phyloP scores from a whole-genome alignment of 2,797 vertebrate species.

The Amniataba percoides region DNA sequence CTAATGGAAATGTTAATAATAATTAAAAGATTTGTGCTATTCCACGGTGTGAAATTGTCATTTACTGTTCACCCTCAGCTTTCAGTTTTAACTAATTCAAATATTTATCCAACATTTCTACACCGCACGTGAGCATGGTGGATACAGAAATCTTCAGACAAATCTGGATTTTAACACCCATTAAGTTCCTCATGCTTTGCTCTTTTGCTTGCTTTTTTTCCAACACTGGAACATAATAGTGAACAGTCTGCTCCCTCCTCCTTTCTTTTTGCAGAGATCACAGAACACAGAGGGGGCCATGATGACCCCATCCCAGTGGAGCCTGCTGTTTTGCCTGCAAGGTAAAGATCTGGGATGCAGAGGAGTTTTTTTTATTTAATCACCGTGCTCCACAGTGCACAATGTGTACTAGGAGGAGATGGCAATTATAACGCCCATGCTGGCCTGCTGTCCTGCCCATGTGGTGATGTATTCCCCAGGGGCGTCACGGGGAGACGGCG shows the following conservation, averaged over 20 bases:
- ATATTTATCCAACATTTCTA: constrained; percentile 57
- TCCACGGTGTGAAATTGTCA: constrained; percentile 27
- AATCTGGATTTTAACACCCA: constrained; percentile 60
- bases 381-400: constrained; percentile 75
- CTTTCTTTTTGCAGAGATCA: constrained; percentile 74
- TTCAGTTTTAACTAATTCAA: constrained; percentile 37
- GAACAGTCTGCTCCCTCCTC: constrained; percentile 55
- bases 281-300: constrained; percentile 76
- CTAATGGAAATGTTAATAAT: constrained; percentile 42
- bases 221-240: constrained; percentile 46
- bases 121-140: not conserved
- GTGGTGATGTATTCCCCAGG: constrained; percentile 78
- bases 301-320: constrained; percentile 84
- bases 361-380: constrained; percentile 84
- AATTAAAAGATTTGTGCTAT: constrained; percentile 45
- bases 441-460: constrained; percentile 79
- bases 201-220: constrained; percentile 17
- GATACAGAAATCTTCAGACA: constrained; percentile 22
- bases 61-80: constrained; percentile 38
- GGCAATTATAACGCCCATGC: constrained; percentile 85
- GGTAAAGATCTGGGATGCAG: constrained; percentile 80
- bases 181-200: constrained; percentile 39
- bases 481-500: constrained; percentile 72
- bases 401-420: constrained; percentile 80
- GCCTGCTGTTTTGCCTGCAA: constrained; percentile 86